Percentiles rank a stretch among this genome's conserved stretches.
phyloP scores from a whole-genome alignment of 2,888 invertebrate genomes.

The Latheticus oryzae region DNA sequence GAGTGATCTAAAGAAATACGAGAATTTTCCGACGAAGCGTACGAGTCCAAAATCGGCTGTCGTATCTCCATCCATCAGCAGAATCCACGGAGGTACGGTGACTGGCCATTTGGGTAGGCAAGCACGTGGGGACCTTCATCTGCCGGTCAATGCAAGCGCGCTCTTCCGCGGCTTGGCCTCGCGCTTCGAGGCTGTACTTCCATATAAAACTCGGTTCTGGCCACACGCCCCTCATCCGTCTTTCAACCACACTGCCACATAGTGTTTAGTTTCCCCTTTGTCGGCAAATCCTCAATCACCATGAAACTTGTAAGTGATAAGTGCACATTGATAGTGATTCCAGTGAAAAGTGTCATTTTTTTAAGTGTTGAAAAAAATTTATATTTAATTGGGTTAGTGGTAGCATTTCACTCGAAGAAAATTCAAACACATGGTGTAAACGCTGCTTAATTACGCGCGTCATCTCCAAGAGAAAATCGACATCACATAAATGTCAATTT shows the following conservation, averaged over 20 bases:
- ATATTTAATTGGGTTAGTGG: conserved; percentile 31
- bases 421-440: too few species aligned
- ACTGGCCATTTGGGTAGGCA: conserved; percentile 52
- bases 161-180: conserved; percentile 62
- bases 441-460: too few species aligned
- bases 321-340: conserved; percentile 30
- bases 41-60: neutral
- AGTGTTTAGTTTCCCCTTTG: conserved; percentile 32
- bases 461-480: too few species aligned
- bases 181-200: conserved; percentile 61
- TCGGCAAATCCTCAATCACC: conserved; percentile 35
- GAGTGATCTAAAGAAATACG: too few species aligned
- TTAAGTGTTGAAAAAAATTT: conserved; percentile 14
- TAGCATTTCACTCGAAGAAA: conserved; percentile 30
- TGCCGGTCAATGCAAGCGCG: conserved; percentile 60
- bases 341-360: conserved; percentile 30
- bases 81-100: conserved; percentile 43
- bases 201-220: conserved; percentile 57
- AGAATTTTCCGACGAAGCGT: conserved; percentile 1
- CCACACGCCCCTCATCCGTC: conserved; percentile 52
- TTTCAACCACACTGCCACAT: conserved; percentile 34
- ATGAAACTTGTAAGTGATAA: conserved; percentile 48
- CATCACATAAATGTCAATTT: too few species aligned
- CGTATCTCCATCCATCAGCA: neutral
- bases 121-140: conserved; percentile 60